Conservation (phyloP, 2,888 invertebrate species). For the Scaptodrosophila latifasciaeformis region DNA sequence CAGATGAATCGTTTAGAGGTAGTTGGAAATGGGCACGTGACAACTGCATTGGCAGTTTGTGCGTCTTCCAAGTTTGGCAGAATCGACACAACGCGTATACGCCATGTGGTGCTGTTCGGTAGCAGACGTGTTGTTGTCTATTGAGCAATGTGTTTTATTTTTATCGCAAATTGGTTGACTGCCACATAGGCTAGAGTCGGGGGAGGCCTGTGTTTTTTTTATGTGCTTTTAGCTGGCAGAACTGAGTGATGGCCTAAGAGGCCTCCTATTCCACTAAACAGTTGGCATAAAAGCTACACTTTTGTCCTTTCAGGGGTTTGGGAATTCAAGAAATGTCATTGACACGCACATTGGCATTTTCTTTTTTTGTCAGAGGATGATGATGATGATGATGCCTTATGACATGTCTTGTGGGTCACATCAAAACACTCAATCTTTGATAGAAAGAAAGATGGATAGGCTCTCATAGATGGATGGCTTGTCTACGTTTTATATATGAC, state of each 20-base stretch:
- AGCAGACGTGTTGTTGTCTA: constrained; percentile 36
- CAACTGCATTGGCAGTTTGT: constrained; percentile 45
- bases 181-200: constrained; percentile 11
- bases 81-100: constrained; percentile 47
- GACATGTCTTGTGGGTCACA: too few species aligned
- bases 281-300: constrained; percentile 28
- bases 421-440: too few species aligned
- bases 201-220: constrained; percentile 25
- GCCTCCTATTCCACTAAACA: constrained; percentile 15
- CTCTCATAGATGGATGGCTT: too few species aligned
- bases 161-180: constrained; percentile 61
- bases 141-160: constrained; percentile 60
- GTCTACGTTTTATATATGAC: too few species aligned
- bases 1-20: constrained; percentile 4
- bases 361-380: too few species aligned
- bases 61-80: constrained; percentile 36
- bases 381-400: too few species aligned
- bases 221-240: constrained; percentile 36
- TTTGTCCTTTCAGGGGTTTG: constrained; percentile 32
- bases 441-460: too few species aligned
- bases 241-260: neutral
- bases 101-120: constrained; percentile 26
- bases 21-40: constrained; percentile 45
- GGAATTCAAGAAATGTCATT: constrained; percentile 35
- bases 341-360: constrained; percentile 31